A percentile compares a stretch with the other conserved stretches of the same genome.
phyloP scores from a whole-genome alignment of 2,113 vertebrate species.

The Stigmatopora nigra region DNA sequence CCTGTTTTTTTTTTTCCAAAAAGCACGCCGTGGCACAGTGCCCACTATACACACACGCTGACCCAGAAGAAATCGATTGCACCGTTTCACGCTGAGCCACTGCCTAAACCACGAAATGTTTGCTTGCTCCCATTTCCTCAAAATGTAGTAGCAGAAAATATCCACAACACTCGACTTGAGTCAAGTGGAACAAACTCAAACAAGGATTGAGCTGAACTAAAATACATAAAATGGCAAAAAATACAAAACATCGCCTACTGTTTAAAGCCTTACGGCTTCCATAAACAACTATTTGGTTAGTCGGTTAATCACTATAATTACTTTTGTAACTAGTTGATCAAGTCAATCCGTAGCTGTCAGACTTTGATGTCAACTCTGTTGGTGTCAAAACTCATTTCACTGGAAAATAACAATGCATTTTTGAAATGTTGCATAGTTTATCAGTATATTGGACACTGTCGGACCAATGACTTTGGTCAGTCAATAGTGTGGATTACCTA shows the following conservation, averaged over 20 bases:
- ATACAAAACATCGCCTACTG: no score
- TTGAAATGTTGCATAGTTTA: background rate
- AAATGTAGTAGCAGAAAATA: background rate
- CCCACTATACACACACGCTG: conserved; percentile 1
- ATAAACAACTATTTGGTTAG: no score
- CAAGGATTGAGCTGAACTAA: background rate
- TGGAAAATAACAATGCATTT: no score
- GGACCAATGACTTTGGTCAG: background rate
- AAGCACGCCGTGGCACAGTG: background rate
- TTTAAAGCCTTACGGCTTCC: no score
- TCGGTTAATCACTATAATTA: no score
- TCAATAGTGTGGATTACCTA: no score
- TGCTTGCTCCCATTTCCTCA: background rate
- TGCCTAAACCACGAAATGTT: background rate
- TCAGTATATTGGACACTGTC: background rate
- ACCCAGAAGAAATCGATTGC: conserved; percentile 31
- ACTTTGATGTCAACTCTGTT: no score
- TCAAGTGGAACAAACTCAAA: background rate
- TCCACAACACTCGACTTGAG: background rate
- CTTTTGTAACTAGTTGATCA: no score
- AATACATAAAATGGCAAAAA: no score
- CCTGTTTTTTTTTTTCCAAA: conserved; percentile 17
- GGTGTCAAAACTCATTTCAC: no score
- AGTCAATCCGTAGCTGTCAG: no score
- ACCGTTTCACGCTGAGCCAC: conserved; percentile 16